Percentiles rank a stretch among this genome's conserved stretches.
Conservation (phyloP, 2,113 vertebrate genomes). For the Vulpes lagopus region DNA sequence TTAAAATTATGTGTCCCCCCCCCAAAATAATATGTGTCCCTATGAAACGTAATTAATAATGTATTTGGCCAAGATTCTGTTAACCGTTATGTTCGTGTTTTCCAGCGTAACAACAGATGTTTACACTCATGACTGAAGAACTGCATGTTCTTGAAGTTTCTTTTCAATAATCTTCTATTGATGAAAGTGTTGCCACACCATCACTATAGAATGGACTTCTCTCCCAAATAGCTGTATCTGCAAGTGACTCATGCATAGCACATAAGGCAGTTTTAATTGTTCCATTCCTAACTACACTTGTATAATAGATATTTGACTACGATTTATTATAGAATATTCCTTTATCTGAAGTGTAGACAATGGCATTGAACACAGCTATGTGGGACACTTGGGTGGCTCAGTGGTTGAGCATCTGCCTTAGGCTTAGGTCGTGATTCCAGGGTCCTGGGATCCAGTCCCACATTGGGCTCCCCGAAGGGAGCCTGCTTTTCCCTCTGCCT, state of each 20-base stretch:
- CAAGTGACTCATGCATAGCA: neutral
- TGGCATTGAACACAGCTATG: neutral
- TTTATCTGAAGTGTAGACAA: slow-evolving; percentile 21
- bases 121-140: slow-evolving; percentile 1
- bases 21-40: neutral
- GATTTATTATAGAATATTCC: neutral
- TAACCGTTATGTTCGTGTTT: neutral
- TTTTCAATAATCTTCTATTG: neutral
- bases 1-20: neutral
- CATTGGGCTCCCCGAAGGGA: too few relatives aligned
- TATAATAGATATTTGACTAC: neutral
- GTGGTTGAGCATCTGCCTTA: too few relatives aligned
- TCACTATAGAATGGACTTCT: neutral
- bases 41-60: neutral
- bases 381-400: too few relatives aligned
- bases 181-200: neutral
- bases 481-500: too few relatives aligned
- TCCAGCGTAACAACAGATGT: neutral
- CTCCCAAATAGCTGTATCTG: neutral
- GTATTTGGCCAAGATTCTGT: neutral
- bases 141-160: neutral
- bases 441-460: too few relatives aligned
- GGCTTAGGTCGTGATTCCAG: too few relatives aligned
- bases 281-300: neutral
- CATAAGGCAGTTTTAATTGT: neutral